A percentile compares a stretch with the other conserved stretches of the same genome.
These are phyloP conservation scores for Drosophila virilis DNA, from an alignment of 1,140 invertebrate genomes.

Conservation along the genomic window DNA sequence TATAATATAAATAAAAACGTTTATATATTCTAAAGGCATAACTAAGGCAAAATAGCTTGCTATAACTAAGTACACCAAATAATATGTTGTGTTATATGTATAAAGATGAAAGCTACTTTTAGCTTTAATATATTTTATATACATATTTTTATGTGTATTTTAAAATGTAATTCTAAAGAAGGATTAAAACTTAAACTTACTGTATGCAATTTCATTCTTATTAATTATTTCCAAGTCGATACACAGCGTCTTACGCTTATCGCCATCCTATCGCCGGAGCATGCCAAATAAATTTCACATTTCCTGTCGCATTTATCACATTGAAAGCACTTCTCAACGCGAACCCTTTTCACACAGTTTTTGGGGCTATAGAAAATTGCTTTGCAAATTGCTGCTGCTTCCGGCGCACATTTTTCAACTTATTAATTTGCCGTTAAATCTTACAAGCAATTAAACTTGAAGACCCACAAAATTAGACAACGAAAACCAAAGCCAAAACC, in stretches of 20 bases:
- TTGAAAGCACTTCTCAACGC: conserved; percentile 5
- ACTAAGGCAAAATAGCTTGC: not conserved
- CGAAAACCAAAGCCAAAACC: conserved; percentile 24
- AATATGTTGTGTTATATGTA: too few relatives aligned
- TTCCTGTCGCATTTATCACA: conserved; percentile 36
- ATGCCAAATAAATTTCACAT: conserved; percentile 38
- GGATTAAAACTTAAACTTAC: not conserved
- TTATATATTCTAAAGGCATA: too few relatives aligned
- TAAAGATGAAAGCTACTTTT: not conserved
- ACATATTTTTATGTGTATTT: not conserved
- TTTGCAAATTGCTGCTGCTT: conserved; percentile 56
- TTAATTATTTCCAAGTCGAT: conserved; percentile 11
- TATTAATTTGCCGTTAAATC: conserved; percentile 72
- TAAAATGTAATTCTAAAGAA: too few relatives aligned
- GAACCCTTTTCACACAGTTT: conserved; percentile 27
- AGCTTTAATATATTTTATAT: not conserved
- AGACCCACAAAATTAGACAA: conserved; percentile 17
- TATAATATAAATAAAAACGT: too few relatives aligned
- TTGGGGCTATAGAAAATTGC: conserved; percentile 45
- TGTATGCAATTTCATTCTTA: not conserved
- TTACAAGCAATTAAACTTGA: conserved; percentile 68
- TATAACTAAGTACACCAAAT: too few relatives aligned
- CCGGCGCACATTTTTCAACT: conserved; percentile 69
- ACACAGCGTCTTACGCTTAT: conserved; percentile 2
- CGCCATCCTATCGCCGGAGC: not conserved